phyloP scores from a whole-genome alignment of 2,113 vertebrate species.

The Oncorhynchus nerka region DNA sequence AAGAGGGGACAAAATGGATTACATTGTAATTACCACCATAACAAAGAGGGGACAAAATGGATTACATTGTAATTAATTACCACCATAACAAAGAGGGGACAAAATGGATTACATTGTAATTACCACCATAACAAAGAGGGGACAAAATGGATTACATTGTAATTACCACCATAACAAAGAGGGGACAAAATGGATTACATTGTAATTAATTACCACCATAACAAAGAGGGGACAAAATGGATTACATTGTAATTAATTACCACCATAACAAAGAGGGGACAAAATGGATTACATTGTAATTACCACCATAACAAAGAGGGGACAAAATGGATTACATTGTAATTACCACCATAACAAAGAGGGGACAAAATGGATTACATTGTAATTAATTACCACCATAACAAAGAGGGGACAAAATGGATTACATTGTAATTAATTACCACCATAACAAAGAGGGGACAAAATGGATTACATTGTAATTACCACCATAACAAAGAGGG shows the following conservation, averaged over 20 bases:
- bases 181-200: slow-evolving; percentile 19
- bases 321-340: slow-evolving; percentile 16
- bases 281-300: slow-evolving; percentile 8
- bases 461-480: slow-evolving; percentile 8
- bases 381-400: slow-evolving; percentile 2
- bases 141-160: slow-evolving; percentile 16
- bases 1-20: slow-evolving; percentile 21
- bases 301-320: slow-evolving; percentile 16
- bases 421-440: neutral
- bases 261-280: slow-evolving; percentile 22
- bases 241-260: neutral
- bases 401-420: slow-evolving; percentile 26
- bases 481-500: slow-evolving; percentile 16
- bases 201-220: slow-evolving; percentile 2
- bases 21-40: neutral
- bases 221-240: slow-evolving; percentile 26
- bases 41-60: slow-evolving; percentile 26
- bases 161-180: slow-evolving; percentile 15
- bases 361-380: slow-evolving; percentile 19
- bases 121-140: slow-evolving; percentile 16
- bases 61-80: neutral
- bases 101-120: slow-evolving; percentile 8
- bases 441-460: slow-evolving; percentile 22
- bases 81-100: slow-evolving; percentile 22
- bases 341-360: slow-evolving; percentile 15